Conservation (phyloP, 2,888 invertebrate species). For the Hyposoter dolosus region DNA sequence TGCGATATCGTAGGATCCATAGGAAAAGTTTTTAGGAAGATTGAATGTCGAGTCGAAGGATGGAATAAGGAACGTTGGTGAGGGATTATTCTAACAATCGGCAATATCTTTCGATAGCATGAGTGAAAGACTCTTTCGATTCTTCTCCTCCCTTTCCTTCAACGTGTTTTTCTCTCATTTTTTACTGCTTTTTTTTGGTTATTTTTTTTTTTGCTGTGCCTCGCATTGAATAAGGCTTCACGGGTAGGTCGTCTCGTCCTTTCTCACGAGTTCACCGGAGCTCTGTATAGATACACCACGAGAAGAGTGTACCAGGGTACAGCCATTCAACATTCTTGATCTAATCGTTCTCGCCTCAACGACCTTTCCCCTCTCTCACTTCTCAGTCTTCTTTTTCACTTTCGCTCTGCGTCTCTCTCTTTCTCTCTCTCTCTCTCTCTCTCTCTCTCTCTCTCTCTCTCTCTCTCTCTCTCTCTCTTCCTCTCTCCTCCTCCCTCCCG, state of each 20-base stretch:
- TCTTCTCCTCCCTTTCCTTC: not conserved
- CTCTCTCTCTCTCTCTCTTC: conserved; percentile 23
- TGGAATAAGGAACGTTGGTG: not conserved
- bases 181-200: conserved; percentile 5
- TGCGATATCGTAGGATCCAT: not conserved
- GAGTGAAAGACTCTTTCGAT: conserved; percentile 21
- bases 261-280: conserved; percentile 47
- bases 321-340: conserved; percentile 65
- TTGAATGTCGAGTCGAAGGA: conserved; percentile 28
- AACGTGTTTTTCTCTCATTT: not conserved
- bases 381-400: not conserved
- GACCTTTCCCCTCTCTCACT: conserved; percentile 33
- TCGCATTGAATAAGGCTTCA: conserved; percentile 28
- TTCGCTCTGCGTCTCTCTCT: not conserved
- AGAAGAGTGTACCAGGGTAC: conserved; percentile 24
- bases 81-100: conserved; percentile 40
- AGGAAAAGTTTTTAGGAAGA: conserved; percentile 11
- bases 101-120: conserved; percentile 44
- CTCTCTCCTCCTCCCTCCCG: conserved; percentile 27
- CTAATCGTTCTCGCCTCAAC: conserved; percentile 69
- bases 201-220: conserved; percentile 10
- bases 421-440: conserved; percentile 31
- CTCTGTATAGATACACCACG: conserved; percentile 16
- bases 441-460: conserved; percentile 32
- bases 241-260: conserved; percentile 36